A percentile compares a stretch with the other conserved stretches of the same genome.
Evolutionary conservation across 2,113 vertebrate species (phyloP).

Genomic region (Oreotrochilus melanogaster): DNA sequence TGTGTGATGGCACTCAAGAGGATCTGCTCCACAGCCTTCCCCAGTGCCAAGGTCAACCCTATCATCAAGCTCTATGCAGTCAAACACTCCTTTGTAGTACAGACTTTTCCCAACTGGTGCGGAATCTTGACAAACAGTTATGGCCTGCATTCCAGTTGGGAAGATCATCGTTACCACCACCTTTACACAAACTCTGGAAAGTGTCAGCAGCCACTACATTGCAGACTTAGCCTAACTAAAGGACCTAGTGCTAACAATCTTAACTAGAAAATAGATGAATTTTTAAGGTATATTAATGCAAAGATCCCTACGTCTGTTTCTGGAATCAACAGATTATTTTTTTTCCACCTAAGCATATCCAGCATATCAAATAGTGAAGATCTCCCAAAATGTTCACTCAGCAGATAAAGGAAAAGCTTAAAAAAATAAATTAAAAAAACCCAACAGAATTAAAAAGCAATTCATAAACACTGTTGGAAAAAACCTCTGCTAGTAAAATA

Average conservation of each 20-base stretch:
- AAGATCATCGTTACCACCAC: not conserved
- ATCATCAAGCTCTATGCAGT: accelerated
- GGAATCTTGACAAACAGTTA: not conserved
- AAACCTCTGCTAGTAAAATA: not conserved
- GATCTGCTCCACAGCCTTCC: not conserved
- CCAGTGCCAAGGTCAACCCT: accelerated
- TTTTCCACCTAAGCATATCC: not conserved
- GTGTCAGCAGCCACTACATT: not conserved
- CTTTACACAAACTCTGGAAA: not conserved
- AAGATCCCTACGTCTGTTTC: not conserved
- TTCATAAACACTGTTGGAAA: not conserved
- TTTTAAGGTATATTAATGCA: not conserved
- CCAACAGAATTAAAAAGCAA: not conserved
- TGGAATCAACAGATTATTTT: not conserved
- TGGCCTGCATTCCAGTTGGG: not conserved
- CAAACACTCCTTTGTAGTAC: not conserved
- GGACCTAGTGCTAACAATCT: not conserved
- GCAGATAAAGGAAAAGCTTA: not conserved
- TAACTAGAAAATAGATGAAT: not conserved
- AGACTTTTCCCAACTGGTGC: not conserved
- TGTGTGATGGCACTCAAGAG: not conserved
- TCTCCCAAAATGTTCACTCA: not conserved
- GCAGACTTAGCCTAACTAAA: not conserved
- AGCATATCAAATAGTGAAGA: not conserved
- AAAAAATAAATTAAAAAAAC: not conserved